Percentiles rank a stretch among this genome's conserved stretches.
Evolutionary conservation across 2,797 vertebrate genomes (phyloP).

Genomic region (Streptopelia turtur): DNA sequence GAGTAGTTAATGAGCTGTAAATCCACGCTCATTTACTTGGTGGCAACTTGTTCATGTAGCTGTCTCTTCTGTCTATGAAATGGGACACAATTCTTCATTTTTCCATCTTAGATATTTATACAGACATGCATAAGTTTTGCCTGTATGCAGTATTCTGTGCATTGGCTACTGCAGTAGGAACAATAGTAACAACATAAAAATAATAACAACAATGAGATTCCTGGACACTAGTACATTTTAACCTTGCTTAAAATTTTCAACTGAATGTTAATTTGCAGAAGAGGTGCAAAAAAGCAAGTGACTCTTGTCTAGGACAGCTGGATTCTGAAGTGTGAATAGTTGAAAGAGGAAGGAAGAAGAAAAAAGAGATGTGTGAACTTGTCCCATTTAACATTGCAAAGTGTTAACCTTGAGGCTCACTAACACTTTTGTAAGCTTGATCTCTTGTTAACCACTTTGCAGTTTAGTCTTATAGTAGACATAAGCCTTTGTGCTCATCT

Average conservation of each 20-base stretch:
- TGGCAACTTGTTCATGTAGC: constrained; percentile 27
- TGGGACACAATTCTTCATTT: background rate
- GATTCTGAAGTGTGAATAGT: background rate
- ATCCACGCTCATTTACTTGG: constrained; percentile 25
- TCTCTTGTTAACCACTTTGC: background rate
- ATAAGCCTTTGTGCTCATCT: background rate
- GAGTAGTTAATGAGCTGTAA: constrained; percentile 65
- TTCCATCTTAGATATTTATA: background rate
- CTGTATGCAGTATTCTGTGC: background rate
- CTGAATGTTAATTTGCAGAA: background rate
- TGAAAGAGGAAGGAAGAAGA: background rate
- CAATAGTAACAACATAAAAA: background rate
- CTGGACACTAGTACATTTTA: background rate
- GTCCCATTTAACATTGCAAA: background rate
- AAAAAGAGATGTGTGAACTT: background rate
- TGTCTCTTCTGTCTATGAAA: constrained; percentile 24
- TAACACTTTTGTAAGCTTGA: background rate
- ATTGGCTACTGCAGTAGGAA: background rate
- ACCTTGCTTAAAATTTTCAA: background rate
- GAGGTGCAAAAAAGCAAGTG: background rate
- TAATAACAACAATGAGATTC: background rate
- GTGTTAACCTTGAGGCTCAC: background rate
- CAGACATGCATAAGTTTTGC: background rate
- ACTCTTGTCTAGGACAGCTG: background rate
- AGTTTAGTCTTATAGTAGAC: background rate